Base-by-base conservation (phyloP, 2,888 invertebrate species). In the Sepioteuthis lessoniana region DNA sequence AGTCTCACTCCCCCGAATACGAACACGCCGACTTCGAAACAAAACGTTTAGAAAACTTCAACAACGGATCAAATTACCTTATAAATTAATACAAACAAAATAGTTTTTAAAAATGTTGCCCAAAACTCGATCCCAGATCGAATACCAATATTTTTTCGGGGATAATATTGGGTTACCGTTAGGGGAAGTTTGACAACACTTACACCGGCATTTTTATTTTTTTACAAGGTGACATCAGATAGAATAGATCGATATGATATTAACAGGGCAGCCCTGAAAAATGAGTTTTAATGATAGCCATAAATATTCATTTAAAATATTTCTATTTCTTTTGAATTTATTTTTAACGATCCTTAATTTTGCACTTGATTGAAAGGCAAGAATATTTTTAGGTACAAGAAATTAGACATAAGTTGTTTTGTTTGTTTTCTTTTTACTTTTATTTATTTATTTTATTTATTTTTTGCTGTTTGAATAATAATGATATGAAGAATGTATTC, bases 161-260 rank as follows among this genome's bases (percentile, higher is more conserved):
- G n/a, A n/a, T n/a, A n/a, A n/a, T 76, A 31, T 19, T 4, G 21
- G 19, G n/a, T 76, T 76, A 76, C n/a, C 76, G 76, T 35, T 19
- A n/a, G 76, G 76, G n/a, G 76, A 10, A 76, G n/a, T 76, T 16
- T 35, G n/a, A 13, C 76, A 76, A 76, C 76, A 76, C 16, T n/a
- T 76, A 76, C 76, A n/a, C 76, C 76, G 76, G 76, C 76, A 76
- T 76, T 76, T 35, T 35, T 76, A 76, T 76, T 35, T 76, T 76
- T 76, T 76, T 76, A 76, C 76, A 76, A 76, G 76, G 76, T 76
- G 76, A 76, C 76, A 76, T 76, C 76, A 76, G n/a, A 76, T n/a
- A 76, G n/a, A 10, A 76, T 13, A 76, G 76, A 76, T 76, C 76
- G 76, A 76, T 76, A n/a, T 55, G 25, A 55, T 25, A 25, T 50